Conservation (phyloP, 1,140 invertebrate species). For the Neodiprion lecontei region DNA sequence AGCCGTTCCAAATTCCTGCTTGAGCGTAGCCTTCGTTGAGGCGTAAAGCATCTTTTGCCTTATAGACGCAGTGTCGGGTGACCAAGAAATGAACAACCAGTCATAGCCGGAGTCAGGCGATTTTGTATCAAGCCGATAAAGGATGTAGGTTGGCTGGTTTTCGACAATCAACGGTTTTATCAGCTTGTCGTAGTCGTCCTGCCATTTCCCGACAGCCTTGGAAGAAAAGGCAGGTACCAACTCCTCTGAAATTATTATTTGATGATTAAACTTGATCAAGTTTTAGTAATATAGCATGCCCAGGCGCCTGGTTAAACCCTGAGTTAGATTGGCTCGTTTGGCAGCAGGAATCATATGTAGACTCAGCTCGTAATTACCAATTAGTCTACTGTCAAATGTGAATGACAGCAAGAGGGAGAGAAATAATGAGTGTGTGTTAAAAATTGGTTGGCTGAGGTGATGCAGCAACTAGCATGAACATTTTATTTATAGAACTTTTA, state of each 20-base stretch:
- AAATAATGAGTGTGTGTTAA: too few species aligned
- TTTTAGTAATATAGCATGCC: not conserved
- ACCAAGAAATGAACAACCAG: constrained; percentile 96
- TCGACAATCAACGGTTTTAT: constrained; percentile 80
- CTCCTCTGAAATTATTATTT: constrained; percentile 72
- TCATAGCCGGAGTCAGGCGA: constrained; percentile 78
- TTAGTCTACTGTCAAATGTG: constrained; percentile 14
- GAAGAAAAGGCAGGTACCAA: constrained; percentile 72
- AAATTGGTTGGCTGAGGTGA: too few species aligned
- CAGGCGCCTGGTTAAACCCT: not conserved
- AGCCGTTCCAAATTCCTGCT: constrained; percentile 91
- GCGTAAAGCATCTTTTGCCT: constrained; percentile 99
- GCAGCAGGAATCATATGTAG: too few species aligned
- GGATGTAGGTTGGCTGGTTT: constrained; percentile 91
- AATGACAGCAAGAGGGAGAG: constrained; percentile 22
- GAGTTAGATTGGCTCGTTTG: too few species aligned
- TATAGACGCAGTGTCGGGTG: constrained; percentile 87
- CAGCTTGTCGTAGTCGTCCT: constrained; percentile 86
- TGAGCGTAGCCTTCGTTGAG: constrained; percentile 97
- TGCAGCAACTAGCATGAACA: too few species aligned
- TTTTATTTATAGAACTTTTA: too few species aligned
- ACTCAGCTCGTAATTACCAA: too few species aligned
- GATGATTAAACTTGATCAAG: not conserved
- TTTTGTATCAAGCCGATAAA: constrained; percentile 74
- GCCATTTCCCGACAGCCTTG: constrained; percentile 79